A percentile compares a stretch with the other conserved stretches of the same genome.
Conservation (phyloP, 2,888 invertebrate genomes). For the Hartigia nigra region DNA sequence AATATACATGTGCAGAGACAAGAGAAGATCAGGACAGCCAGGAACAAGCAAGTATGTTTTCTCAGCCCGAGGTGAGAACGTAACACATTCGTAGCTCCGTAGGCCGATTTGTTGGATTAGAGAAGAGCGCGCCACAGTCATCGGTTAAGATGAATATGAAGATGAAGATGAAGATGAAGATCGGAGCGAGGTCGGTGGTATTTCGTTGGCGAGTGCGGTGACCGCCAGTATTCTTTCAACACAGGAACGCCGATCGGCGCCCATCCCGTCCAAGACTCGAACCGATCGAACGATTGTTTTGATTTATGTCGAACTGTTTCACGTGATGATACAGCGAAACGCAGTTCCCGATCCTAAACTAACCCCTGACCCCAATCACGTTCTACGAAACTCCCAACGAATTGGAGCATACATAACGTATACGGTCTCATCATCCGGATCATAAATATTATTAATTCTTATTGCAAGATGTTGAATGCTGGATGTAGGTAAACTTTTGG, state of each 20-base stretch:
- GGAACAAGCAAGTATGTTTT: neutral
- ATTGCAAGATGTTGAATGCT: neutral
- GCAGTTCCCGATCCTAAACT: constrained; percentile 11
- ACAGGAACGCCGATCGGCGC: constrained; percentile 12
- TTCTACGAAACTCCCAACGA: constrained; percentile 18
- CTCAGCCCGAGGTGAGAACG: constrained; percentile 2
- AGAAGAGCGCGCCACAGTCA: constrained; percentile 1
- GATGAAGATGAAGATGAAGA: constrained; percentile 1
- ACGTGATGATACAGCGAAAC: constrained; percentile 23
- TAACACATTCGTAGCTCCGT: neutral
- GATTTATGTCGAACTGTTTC: constrained; percentile 25
- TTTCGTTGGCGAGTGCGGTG: constrained; percentile 15
- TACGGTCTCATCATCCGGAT: neutral
- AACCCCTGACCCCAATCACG: constrained; percentile 18
- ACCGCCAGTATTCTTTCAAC: constrained; percentile 19
- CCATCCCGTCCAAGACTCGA: constrained; percentile 7
- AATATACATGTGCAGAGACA: neutral
- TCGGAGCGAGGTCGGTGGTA: constrained; percentile 7
- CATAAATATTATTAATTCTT: neutral
- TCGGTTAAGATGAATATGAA: neutral
- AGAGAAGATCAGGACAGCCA: neutral
- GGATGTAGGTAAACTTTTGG: neutral
- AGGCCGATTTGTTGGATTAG: constrained; percentile 6
- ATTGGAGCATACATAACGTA: constrained; percentile 17
- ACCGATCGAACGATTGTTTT: constrained; percentile 23